phyloP scores from a whole-genome alignment of 2,113 vertebrate species.

The Dolichallabes microphthalmus region DNA sequence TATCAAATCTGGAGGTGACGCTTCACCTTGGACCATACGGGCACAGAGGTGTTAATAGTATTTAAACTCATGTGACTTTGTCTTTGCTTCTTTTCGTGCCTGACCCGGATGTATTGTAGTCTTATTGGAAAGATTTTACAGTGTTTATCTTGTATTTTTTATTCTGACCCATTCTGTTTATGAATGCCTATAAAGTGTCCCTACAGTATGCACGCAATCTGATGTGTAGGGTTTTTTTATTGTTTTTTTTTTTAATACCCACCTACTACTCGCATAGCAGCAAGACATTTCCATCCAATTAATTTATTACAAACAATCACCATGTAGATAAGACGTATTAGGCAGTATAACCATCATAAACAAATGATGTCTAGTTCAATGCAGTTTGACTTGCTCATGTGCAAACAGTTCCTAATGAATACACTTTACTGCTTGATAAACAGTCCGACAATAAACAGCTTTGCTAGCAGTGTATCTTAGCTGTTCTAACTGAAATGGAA shows the following conservation, averaged over 20 bases:
- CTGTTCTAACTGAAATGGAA: neutral
- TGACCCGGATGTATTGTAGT: too few relatives aligned
- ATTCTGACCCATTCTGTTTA: neutral
- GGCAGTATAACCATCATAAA: neutral
- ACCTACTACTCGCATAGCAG: too few relatives aligned
- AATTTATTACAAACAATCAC: neutral
- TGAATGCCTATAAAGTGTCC: neutral
- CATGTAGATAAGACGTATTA: neutral
- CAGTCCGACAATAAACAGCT: neutral
- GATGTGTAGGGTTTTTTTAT: neutral
- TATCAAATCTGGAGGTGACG: too few relatives aligned
- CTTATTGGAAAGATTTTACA: neutral
- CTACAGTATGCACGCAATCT: neutral
- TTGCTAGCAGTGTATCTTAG: neutral
- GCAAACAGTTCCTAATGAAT: neutral
- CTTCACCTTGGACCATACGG: too few relatives aligned
- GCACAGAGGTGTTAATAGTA: too few relatives aligned
- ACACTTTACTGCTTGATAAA: conserved; percentile 9
- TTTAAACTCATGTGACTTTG: too few relatives aligned
- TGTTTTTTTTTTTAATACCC: neutral
- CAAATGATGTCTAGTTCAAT: neutral
- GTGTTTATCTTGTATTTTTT: neutral
- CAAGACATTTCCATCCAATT: neutral
- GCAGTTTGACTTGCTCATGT: neutral
- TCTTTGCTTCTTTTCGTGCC: too few relatives aligned